Percentiles rank a stretch among this genome's conserved stretches.
Conservation (phyloP, 2,888 invertebrate genomes). For the Alentia gelatinosa region DNA sequence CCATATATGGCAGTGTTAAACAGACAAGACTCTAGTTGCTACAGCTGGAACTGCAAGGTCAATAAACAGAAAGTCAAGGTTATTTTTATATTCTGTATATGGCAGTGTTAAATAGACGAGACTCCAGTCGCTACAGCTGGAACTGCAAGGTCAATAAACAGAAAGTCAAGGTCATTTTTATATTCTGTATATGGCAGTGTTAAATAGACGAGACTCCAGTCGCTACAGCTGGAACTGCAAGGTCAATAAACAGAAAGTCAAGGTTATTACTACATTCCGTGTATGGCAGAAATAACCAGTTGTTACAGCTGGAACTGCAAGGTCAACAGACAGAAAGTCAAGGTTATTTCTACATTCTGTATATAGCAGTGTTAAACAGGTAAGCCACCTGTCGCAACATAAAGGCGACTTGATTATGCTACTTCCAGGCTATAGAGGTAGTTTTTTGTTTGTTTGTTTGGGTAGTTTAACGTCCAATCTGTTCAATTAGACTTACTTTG, state of each 20-base stretch:
- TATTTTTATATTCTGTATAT: too few species aligned
- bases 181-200: not conserved
- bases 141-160: conserved; percentile 81
- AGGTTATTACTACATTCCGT: not conserved
- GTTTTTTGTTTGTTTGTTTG: too few species aligned
- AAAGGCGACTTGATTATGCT: too few species aligned
- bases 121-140: conserved; percentile 79
- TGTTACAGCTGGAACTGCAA: conserved; percentile 83
- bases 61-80: not conserved
- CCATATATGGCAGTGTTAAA: not conserved
- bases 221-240: conserved; percentile 83
- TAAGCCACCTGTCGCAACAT: not conserved
- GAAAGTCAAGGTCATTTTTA: not conserved
- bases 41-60: conserved; percentile 83
- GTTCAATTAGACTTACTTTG: too few species aligned
- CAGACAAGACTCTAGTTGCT: not conserved
- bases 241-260: not conserved
- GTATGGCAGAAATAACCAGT: not conserved
- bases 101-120: not conserved
- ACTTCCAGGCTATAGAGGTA: too few species aligned
- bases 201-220: not conserved
- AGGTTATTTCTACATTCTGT: not conserved
- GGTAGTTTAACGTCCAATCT: too few species aligned
- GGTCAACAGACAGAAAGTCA: not conserved
- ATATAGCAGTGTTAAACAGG: not conserved